phyloP scores from a whole-genome alignment of 2,888 invertebrate species.

The Drosophila emarginata region DNA sequence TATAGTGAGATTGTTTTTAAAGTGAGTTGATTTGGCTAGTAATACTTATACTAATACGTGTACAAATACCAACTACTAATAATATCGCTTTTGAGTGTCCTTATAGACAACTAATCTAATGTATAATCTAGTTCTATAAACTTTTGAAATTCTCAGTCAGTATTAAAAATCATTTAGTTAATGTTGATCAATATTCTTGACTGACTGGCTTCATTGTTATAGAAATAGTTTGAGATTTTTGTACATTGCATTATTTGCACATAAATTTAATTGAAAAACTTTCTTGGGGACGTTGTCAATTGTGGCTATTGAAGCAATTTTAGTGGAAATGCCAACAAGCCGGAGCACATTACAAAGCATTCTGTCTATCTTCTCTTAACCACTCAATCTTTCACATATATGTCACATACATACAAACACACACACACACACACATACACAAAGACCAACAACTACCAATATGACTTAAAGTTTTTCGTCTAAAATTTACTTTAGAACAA shows the following conservation, averaged over 20 bases:
- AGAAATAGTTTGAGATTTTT: constrained; percentile 34
- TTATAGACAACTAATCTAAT: no score
- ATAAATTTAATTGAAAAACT: constrained; percentile 68
- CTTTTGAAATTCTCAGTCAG: no score
- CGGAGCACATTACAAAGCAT: constrained; percentile 17
- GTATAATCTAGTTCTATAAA: no score
- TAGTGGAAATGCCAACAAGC: constrained; percentile 36
- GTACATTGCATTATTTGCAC: constrained; percentile 52
- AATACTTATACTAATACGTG: no score
- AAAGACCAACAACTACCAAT: constrained; percentile 48
- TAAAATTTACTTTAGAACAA: constrained; percentile 71
- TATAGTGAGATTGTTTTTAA: no score
- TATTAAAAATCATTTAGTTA: constrained; percentile 39
- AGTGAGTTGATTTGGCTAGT: no score
- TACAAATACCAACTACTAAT: no score
- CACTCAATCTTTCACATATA: constrained; percentile 39
- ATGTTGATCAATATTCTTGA: constrained; percentile 51
- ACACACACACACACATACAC: constrained; percentile 10
- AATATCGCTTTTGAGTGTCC: no score
- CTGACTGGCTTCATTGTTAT: constrained; percentile 41
- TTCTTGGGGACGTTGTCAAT: constrained; percentile 41
- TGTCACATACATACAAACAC: constrained; percentile 42
- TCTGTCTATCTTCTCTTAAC: background rate
- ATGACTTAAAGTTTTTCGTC: constrained; percentile 61
- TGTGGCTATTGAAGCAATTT: constrained; percentile 56